phyloP scores from a whole-genome alignment of 2,113 vertebrate genomes.

The Solea solea region DNA sequence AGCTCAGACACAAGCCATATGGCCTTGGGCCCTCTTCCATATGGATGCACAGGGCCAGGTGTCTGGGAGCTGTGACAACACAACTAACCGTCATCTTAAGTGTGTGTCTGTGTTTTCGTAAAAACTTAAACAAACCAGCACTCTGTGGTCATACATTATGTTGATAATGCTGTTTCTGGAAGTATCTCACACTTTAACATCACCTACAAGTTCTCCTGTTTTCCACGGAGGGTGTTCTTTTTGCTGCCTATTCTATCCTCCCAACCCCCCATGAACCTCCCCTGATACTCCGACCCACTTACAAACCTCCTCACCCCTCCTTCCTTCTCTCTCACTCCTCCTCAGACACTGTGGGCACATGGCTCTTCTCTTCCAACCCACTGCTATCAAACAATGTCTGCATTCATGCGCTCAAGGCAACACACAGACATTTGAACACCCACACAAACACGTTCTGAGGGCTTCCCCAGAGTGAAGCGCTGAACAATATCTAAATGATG shows the following conservation, averaged over 20 bases:
- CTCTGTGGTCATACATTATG: background rate
- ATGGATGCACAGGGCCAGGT: conserved; percentile 54
- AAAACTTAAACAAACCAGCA: background rate
- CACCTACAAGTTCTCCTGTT: no score
- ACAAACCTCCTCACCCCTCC: conserved; percentile 34
- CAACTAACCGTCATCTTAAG: conserved; percentile 44
- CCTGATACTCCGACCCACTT: conserved; percentile 65
- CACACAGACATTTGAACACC: conserved; percentile 44
- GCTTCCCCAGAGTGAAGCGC: conserved; percentile 61
- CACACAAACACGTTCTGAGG: conserved; percentile 59
- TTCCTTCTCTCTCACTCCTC: conserved; percentile 44
- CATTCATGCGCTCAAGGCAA: conserved; percentile 67
- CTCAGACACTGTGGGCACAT: conserved; percentile 44
- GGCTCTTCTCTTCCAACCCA: conserved; percentile 72
- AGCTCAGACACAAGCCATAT: conserved; percentile 61
- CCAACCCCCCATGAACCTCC: conserved; percentile 64
- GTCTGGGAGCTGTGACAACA: conserved; percentile 46
- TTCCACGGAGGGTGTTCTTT: conserved; percentile 39
- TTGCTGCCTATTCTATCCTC: conserved; percentile 42
- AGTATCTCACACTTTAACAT: no score
- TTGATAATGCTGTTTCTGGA: background rate
- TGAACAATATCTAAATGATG: conserved; percentile 44
- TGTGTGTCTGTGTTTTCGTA: conserved; percentile 21
- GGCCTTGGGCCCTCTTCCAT: conserved; percentile 42
- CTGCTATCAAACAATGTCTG: conserved; percentile 78